These are phyloP conservation scores for Aromia moschata DNA, from an alignment of 2,888 invertebrate genomes.

Conservation along the genomic window DNA sequence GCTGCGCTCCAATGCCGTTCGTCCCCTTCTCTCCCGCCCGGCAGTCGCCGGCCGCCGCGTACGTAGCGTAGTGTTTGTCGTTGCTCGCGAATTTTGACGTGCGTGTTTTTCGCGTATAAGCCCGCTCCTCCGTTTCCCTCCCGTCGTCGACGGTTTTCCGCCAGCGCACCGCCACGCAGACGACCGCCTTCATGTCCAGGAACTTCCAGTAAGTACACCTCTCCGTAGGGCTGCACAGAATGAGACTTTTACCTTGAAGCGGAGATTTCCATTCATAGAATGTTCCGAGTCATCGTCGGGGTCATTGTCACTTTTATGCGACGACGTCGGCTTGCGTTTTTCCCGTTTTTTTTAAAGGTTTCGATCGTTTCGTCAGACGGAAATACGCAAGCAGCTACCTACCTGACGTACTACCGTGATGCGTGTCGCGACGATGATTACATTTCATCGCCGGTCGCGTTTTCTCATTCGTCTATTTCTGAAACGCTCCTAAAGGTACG, in stretches of 20 bases:
- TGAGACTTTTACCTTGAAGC: slow-evolving; percentile 41
- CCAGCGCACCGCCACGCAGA: neutral
- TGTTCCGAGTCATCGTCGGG: slow-evolving; percentile 43
- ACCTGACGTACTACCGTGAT: neutral
- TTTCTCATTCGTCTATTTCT: slow-evolving; percentile 15
- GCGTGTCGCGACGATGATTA: neutral
- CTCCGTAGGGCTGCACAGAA: slow-evolving; percentile 34
- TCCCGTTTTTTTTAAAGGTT: neutral
- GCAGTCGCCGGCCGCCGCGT: slow-evolving; percentile 38
- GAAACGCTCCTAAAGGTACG: slow-evolving; percentile 10
- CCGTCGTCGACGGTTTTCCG: no score
- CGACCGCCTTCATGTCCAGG: slow-evolving; percentile 42
- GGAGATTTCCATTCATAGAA: slow-evolving; percentile 47
- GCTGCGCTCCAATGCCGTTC: slow-evolving; percentile 13
- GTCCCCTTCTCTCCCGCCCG: slow-evolving; percentile 28
- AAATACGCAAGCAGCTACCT: neutral
- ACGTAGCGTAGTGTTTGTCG: slow-evolving; percentile 33
- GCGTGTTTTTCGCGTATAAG: no score
- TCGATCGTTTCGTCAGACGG: neutral
- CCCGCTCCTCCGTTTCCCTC: no score
- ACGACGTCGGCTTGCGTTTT: slow-evolving; percentile 18
- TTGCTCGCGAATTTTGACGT: slow-evolving; percentile 35
- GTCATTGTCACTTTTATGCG: slow-evolving; percentile 45
- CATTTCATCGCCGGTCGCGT: neutral
- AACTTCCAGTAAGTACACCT: slow-evolving; percentile 39